Percentiles rank a stretch among this genome's conserved stretches.
These are phyloP conservation scores for Periophthalmus magnuspinnatus DNA, from an alignment of 2,797 vertebrate genomes.

Conservation along the genomic window DNA sequence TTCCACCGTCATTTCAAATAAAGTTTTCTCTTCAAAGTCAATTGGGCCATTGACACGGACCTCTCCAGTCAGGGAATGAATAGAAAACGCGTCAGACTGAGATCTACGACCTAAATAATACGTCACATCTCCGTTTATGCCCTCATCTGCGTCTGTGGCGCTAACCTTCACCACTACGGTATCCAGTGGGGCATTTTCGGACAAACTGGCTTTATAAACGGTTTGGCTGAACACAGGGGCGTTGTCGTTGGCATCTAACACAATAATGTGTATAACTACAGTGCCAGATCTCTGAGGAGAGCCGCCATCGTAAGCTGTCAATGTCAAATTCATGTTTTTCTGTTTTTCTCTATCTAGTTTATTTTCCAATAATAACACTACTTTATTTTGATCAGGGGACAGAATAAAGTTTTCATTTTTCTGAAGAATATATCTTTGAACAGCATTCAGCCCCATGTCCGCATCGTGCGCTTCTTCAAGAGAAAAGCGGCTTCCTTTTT, in stretches of 20 bases:
- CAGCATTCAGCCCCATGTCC: slow-evolving; percentile 69
- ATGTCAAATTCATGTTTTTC: slow-evolving; percentile 22
- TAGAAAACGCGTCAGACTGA: slow-evolving; percentile 28
- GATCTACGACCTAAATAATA: slow-evolving; percentile 53
- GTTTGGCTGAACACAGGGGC: slow-evolving; percentile 70
- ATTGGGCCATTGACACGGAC: slow-evolving; percentile 23
- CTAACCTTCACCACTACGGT: slow-evolving; percentile 36
- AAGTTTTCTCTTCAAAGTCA: slow-evolving; percentile 50
- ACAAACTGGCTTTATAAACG: slow-evolving; percentile 66
- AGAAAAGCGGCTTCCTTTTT: slow-evolving; percentile 55
- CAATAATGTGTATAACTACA: slow-evolving; percentile 53
- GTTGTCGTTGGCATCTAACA: slow-evolving; percentile 77
- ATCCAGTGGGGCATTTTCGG: slow-evolving; percentile 62
- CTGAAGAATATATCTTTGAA: slow-evolving; percentile 46
- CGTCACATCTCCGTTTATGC: slow-evolving; percentile 66
- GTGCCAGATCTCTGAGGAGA: slow-evolving; percentile 56
- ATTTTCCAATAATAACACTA: slow-evolving; percentile 37
- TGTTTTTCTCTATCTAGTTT: slow-evolving; percentile 42
- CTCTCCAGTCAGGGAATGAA: slow-evolving; percentile 30
- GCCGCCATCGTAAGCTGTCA: slow-evolving; percentile 57
- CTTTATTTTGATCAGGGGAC: slow-evolving; percentile 17
- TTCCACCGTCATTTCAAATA: slow-evolving; percentile 43
- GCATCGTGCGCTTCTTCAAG: slow-evolving; percentile 74
- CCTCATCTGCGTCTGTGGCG: slow-evolving; percentile 70
- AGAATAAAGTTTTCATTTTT: slow-evolving; percentile 45